Base-by-base conservation (phyloP, 2,888 invertebrate species). In the Zelleria hepariella region DNA sequence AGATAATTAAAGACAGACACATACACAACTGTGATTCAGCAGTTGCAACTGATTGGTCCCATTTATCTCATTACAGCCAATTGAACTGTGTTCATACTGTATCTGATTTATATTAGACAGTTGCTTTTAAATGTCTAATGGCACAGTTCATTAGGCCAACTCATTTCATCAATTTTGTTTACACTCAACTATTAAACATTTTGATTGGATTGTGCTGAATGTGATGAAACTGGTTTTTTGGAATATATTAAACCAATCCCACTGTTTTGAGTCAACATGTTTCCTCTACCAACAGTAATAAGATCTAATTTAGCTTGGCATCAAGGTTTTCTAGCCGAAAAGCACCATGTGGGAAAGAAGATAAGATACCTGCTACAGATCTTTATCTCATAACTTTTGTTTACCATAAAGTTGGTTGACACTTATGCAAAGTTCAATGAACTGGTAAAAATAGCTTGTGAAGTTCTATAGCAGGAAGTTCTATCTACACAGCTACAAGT, bases 31-130 rank as follows among this genome's bases (percentile, higher is more conserved):
- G 66, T 82, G 82, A 84, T 71, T 82, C 85, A 82, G 70, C 77
- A 79, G 78, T 15, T 81, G 67, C 64, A 66, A 74, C 74, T 78
- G 68, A 80, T 79, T 79, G 78, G 66, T 74, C 73, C 67, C 64
- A 74, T 78, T 72, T 74, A 72, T 71, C 69, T 66, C 67, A 79
- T 77, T 82, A 78, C 70, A 67, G 71, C 69, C 79, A 83, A 84
- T 84, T 86, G 49, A 49, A 20, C 21, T 2, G 49, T 49, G 32
- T 42, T 42, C 32, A 42, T 10, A 51, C 51, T 51, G 18, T 32
- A 51, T 51, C 8, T 51, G 20, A 20, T 4, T 20, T 4, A 18
- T 51, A 10, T 2, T 20, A 20, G 18, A 20, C 18, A n/a, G 49
- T 8, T 53, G 54, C 53, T 25, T 23, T 51, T 10, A 24, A 25